Percentiles rank a stretch among this genome's conserved stretches.
phyloP scores from a whole-genome alignment of 2,888 invertebrate species.

The Drymonia ruficornis region DNA sequence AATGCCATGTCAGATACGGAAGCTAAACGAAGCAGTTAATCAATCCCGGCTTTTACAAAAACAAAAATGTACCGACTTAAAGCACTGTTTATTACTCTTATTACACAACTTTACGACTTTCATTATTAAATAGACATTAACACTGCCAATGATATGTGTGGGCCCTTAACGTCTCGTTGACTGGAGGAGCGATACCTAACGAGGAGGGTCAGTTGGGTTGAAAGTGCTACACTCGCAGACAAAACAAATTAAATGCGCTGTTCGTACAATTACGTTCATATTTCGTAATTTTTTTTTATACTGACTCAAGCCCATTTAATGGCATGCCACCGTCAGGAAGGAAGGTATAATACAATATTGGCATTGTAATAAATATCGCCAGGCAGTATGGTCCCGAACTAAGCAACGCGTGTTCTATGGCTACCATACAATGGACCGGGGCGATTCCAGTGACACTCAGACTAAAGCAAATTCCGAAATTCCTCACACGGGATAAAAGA shows the following conservation, averaged over 20 bases:
- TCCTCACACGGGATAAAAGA: no score
- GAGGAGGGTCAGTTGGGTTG: conserved; percentile 20
- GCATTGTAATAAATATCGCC: no score
- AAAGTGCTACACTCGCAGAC: conserved; percentile 11
- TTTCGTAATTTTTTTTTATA: no score
- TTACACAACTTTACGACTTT: conserved; percentile 28
- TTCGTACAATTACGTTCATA: no score
- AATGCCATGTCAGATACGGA: conserved; percentile 42
- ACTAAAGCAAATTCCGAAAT: no score
- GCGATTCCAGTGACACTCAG: no score
- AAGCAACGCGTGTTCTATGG: no score
- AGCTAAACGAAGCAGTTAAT: conserved; percentile 30
- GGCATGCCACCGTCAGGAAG: no score
- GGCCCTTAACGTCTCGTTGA: conserved; percentile 21
- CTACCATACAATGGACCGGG: no score
- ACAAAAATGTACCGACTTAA: conserved; percentile 18
- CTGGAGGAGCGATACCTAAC: conserved; percentile 29
- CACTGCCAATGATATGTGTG: conserved; percentile 24
- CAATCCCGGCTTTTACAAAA: conserved; percentile 23
- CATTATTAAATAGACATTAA: conserved; percentile 21
- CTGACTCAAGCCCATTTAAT: no score
- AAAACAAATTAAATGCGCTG: conserved; percentile 12
- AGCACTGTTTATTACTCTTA: conserved; percentile 14
- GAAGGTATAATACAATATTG: no score
- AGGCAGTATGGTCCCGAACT: no score